These are phyloP conservation scores for Cervus canadensis DNA, from an alignment of 2,113 vertebrate genomes.

Conservation along the genomic window DNA sequence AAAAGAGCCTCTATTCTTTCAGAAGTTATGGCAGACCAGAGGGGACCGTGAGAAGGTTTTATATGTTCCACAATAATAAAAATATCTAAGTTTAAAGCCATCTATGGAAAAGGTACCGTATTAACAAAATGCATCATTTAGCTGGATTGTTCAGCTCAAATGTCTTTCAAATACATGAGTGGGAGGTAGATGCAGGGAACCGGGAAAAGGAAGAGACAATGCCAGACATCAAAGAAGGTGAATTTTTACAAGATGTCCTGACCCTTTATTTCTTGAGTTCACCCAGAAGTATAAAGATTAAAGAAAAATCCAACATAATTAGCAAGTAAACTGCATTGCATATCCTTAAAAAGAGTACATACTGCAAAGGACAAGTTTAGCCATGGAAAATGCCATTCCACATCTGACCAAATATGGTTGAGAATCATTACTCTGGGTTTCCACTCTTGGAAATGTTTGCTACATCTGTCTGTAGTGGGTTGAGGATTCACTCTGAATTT, in stretches of 20 bases:
- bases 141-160: background rate
- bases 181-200: background rate
- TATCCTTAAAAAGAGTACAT: constrained; percentile 9
- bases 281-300: background rate
- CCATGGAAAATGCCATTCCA: background rate
- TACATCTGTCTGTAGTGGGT: background rate
- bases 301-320: background rate
- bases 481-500: background rate
- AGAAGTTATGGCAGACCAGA: background rate
- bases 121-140: background rate
- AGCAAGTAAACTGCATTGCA: background rate
- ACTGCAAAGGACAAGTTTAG: background rate
- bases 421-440: background rate
- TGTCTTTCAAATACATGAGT: background rate
- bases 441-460: background rate
- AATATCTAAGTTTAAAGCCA: background rate
- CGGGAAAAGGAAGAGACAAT: background rate
- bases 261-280: background rate
- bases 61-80: background rate
- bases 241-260: background rate
- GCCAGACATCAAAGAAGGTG: background rate
- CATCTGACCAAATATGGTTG: constrained; percentile 40
- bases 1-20: background rate
- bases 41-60: background rate
- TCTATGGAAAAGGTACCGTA: background rate